A percentile compares a stretch with the other conserved stretches of the same genome.
Conservation (phyloP, 2,888 invertebrate species). For the Drosophila anomalata region DNA sequence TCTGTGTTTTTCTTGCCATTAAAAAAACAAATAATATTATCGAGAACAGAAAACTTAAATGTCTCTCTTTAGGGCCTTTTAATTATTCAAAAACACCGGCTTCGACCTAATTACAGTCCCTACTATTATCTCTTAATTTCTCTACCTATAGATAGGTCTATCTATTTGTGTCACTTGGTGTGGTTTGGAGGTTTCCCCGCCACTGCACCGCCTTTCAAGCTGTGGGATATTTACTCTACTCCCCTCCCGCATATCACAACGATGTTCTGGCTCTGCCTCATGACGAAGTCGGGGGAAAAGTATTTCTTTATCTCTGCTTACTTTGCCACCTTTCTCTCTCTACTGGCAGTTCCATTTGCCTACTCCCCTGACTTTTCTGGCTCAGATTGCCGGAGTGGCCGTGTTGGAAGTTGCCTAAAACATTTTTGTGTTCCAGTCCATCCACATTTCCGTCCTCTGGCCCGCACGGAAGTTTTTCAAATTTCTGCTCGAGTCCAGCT, state of each 20-base stretch:
- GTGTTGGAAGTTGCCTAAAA: conserved; percentile 57
- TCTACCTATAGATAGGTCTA: conserved; percentile 31
- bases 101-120: conserved; percentile 11
- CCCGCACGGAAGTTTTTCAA: conserved; percentile 50
- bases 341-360: not conserved
- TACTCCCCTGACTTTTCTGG: conserved; percentile 1
- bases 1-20: too few species aligned
- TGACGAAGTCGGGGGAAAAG: conserved; percentile 21
- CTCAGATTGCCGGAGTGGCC: conserved; percentile 43
- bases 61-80: not conserved
- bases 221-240: conserved; percentile 39
- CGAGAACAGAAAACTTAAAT: not conserved
- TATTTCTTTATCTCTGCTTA: conserved; percentile 29
- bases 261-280: conserved; percentile 26
- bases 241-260: conserved; percentile 43
- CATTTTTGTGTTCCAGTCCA: conserved; percentile 54
- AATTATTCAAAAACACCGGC: not conserved
- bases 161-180: conserved; percentile 69
- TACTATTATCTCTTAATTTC: conserved; percentile 20
- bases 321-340: conserved; percentile 20
- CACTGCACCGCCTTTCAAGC: conserved; percentile 6
- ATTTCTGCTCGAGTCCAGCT: conserved; percentile 34
- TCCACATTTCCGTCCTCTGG: conserved; percentile 26
- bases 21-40: too few species aligned
- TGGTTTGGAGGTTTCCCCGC: conserved; percentile 28